Evolutionary conservation across 1,140 invertebrate genomes (phyloP).

Genomic region (Penaeus indicus): DNA sequence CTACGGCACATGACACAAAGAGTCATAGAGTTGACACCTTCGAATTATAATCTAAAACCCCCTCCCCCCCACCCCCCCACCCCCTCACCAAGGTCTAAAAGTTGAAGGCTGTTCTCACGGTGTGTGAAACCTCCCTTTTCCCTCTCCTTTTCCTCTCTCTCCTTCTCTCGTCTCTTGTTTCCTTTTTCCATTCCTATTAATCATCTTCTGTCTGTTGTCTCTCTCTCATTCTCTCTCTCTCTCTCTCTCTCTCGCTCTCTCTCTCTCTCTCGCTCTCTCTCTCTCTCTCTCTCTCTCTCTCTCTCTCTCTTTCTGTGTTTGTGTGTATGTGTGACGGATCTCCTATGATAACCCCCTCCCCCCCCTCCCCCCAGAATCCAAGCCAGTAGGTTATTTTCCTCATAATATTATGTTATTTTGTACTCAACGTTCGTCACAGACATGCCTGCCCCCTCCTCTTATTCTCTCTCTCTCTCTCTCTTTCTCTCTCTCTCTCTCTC

Average conservation of each 20-base stretch:
- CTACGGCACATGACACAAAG: too few species aligned
- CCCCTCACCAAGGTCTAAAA: too few species aligned
- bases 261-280: neutral
- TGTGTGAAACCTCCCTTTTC: too few species aligned
- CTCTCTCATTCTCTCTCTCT: neutral
- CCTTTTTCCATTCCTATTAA: neutral
- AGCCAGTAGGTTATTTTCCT: too few species aligned
- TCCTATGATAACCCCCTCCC: neutral
- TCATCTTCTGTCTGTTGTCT: neutral
- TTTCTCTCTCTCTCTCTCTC: conserved; percentile 9
- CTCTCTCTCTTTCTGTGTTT: neutral
- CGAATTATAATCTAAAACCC: too few species aligned
- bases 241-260: neutral
- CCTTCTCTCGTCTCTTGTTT: neutral
- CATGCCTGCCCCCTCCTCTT: neutral
- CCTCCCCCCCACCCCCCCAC: too few species aligned
- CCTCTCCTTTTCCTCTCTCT: too few species aligned
- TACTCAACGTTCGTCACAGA: too few species aligned
- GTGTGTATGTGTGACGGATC: neutral
- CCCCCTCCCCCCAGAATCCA: neutral
- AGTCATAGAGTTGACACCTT: too few species aligned
- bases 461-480: neutral
- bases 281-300: neutral
- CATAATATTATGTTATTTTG: too few species aligned
- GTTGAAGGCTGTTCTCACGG: too few species aligned